A percentile compares a stretch with the other conserved stretches of the same genome.
These are phyloP conservation scores for Tichodroma muraria DNA, from an alignment of 2,113 vertebrate species.

Conservation along the genomic window DNA sequence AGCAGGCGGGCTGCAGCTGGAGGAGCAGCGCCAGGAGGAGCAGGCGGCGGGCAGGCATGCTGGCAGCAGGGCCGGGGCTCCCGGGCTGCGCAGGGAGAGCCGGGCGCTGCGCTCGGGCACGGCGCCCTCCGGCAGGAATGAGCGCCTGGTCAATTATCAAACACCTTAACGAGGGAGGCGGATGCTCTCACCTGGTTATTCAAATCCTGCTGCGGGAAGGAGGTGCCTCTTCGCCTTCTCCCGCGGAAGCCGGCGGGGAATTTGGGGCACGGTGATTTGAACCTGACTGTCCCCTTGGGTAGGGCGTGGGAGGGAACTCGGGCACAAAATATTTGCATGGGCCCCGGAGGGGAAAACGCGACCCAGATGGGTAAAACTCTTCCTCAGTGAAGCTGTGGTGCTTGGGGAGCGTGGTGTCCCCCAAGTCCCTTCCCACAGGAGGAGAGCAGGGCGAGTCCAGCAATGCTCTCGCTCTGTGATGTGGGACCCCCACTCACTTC, in stretches of 20 bases:
- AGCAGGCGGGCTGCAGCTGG: not conserved
- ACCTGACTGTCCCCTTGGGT: not conserved
- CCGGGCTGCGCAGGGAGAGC: too few species aligned
- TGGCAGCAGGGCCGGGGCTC: too few species aligned
- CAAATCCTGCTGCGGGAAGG: constrained; percentile 5
- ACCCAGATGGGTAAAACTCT: not conserved
- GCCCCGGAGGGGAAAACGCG: not conserved
- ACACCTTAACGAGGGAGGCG: not conserved
- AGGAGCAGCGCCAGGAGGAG: constrained; percentile 34
- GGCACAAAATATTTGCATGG: not conserved
- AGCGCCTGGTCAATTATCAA: constrained; percentile 51
- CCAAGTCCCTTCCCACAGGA: rapidly evolving
- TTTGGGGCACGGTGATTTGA: not conserved
- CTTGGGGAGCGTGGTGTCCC: not conserved
- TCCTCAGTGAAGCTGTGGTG: rapidly evolving
- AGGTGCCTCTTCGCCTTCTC: not conserved
- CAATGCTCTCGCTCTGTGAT: not conserved
- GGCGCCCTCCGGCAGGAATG: not conserved
- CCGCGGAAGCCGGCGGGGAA: not conserved
- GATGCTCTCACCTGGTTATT: constrained; percentile 18
- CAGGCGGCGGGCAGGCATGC: constrained; percentile 42
- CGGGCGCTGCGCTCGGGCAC: too few species aligned
- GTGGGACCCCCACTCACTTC: rapidly evolving
- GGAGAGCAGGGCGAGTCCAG: not conserved
- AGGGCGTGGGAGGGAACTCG: not conserved